Evolutionary conservation across 2,113 vertebrate species (phyloP), one percentile per base, ranked within the genome.

Genomic region (Cyanistes caeruleus): DNA sequence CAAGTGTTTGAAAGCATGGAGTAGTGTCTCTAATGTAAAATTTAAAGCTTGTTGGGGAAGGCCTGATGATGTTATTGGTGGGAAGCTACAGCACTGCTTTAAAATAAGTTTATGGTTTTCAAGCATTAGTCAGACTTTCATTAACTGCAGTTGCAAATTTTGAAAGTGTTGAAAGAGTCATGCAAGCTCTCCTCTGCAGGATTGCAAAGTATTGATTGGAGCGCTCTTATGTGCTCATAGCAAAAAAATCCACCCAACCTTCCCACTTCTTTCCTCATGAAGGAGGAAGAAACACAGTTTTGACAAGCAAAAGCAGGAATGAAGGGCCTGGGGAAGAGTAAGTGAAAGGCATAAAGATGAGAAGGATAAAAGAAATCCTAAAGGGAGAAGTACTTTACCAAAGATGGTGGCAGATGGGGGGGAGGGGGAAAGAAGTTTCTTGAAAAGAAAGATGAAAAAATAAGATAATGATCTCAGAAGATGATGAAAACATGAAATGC

Each of bases 91-190:
- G 58, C 75, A 28, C 33, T 1, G 2, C 37, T 90, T 95, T 92
- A 93, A 95, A 93, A 93, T 90, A 79, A 93, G 60, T 68, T 87
- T 48, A 60, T 59, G 91, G 63, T 77, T 90, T 92, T 83, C 67
- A 70, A 60, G 85, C 90, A 93, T 95, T 95, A 94, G 90, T 96
- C 93, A 95, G 96, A 93, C 35, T 90, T 73, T 53, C 89, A 95
- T 95, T 96, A 96, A 84, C 91, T 92, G 77, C 87, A 64, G 46
- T 70, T 89, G 77, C 90, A 93, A 11, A 93, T 91, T 75, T 78
- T 84, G 44, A 55, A 92, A 86, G 86, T 53, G 76, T 88, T 88
- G 75, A 46, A 83, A 76, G 75, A 65, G 72, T 93, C 55, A 4
- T 86, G 70, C 82, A 69, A 69, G 37, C 63, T 97, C 76, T 92